Conservation (phyloP, 2,888 invertebrate species). For the Monopis laevigella region DNA sequence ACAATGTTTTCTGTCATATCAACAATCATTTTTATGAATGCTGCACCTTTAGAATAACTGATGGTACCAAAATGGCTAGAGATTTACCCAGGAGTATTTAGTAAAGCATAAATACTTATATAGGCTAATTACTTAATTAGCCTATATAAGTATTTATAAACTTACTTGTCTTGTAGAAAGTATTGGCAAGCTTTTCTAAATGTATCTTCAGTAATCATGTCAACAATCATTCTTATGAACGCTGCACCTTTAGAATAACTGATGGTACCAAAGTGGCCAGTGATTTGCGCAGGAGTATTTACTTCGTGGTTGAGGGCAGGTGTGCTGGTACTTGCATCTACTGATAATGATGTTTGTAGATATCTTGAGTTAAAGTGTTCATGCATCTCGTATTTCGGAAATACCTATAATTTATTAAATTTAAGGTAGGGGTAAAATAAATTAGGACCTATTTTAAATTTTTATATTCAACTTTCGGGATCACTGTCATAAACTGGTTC, state of each 20-base stretch:
- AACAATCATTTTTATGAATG: constrained; percentile 48
- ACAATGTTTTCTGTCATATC: no score
- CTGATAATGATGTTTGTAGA: constrained; percentile 69
- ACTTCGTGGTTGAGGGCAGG: constrained; percentile 70
- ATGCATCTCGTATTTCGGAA: constrained; percentile 70
- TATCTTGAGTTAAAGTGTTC: constrained; percentile 79
- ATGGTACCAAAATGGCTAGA: constrained; percentile 73
- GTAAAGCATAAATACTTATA: no score
- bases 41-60: constrained; percentile 73
- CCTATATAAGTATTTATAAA: no score
- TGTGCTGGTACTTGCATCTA: constrained; percentile 40
- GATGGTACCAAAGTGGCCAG: constrained; percentile 72
- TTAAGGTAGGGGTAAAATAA: no score
- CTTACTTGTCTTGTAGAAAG: constrained; percentile 61
- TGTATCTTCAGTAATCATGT: constrained; percentile 42
- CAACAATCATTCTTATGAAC: constrained; percentile 46
- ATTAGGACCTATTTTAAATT: no score
- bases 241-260: constrained; percentile 74
- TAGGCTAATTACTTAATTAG: no score
- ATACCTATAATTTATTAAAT: constrained; percentile 56
- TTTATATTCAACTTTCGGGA: no score
- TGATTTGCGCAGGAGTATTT: constrained; percentile 69
- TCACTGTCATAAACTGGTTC: no score
- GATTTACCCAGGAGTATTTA: constrained; percentile 70
- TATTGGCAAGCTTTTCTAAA: constrained; percentile 35